Evolutionary conservation across 2,113 vertebrate species (phyloP).

Genomic region (Phaetusa simplex): DNA sequence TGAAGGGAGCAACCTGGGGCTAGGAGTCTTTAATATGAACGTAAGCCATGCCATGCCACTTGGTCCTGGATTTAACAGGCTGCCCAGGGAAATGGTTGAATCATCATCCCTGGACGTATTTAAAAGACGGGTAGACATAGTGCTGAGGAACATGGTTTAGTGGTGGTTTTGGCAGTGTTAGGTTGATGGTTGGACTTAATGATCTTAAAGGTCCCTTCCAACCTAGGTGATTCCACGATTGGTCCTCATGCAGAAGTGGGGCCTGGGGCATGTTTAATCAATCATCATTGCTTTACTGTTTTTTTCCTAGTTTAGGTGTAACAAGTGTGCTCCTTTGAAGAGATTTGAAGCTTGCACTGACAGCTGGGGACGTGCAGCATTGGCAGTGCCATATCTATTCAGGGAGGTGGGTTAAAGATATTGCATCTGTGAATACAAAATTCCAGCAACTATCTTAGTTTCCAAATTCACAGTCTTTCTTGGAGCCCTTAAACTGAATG

Average conservation of each 20-base stretch:
- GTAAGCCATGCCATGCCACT: neutral
- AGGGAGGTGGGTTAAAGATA: neutral
- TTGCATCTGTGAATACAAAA: neutral
- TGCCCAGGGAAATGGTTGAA: neutral
- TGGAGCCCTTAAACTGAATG: neutral
- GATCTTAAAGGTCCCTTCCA: neutral
- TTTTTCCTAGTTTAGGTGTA: neutral
- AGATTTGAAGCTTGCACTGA: neutral
- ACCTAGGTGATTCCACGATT: neutral
- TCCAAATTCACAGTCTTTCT: neutral
- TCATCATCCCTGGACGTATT: neutral
- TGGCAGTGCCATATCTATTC: accelerated
- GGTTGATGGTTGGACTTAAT: neutral
- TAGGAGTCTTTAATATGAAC: neutral
- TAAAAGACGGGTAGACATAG: neutral
- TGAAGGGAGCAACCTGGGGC: neutral
- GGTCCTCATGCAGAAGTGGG: neutral
- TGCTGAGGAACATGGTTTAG: neutral
- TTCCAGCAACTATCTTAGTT: neutral
- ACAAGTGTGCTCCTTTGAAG: neutral
- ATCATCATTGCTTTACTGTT: neutral
- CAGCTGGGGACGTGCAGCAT: neutral
- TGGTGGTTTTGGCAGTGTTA: neutral
- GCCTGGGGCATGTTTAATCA: neutral
- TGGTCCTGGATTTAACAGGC: neutral